Evolutionary conservation across 2,797 vertebrate genomes (phyloP), one percentile per base, ranked within the genome.

Genomic region (Lutjanus campechanus): DNA sequence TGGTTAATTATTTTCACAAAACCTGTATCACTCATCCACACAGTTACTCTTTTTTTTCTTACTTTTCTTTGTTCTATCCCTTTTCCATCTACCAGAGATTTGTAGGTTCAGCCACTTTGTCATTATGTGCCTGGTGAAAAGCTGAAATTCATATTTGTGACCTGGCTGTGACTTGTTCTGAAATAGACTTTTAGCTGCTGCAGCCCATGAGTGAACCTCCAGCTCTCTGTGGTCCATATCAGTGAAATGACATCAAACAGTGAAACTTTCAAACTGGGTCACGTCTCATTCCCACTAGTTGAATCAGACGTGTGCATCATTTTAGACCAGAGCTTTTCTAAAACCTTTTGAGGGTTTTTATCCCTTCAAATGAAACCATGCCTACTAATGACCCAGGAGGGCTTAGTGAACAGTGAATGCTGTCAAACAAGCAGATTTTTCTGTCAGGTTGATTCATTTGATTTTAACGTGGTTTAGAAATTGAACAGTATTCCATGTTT

Each of bases 181-280:
- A 78, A 78, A 74, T 22, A 44, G 43, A 63, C 74, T 58, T 77
- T 58, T 11, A 44, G 62, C 68, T 63, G 65, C 58, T 47, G 46
- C 53, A 17, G 40, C 59, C 46, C 1, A 4, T 0, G 53, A 78
- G 53, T 8, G 59, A 69, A 53, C 11, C 66, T 64, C 22, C 29
- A 2, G 55, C 59, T 72, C 20, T 40, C 41, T 50, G 20, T 47
- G 53, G 6, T 60, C 65, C 53, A 4, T 22, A 43, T 73, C 66
- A 54, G 47, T 3, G 25, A 82, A 60, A 82, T 51, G 9, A 82
- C 76, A 72, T 78, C 76, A 71, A 68, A 75, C 58, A 25, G 25
- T n/a, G 29, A 43, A 20, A 47, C 79, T 76, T 68, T 70, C 41
- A 79, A 85, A 77, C 58, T 71, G 49, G 59, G 73, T 76, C 86